Conservation (phyloP, 1,140 invertebrate genomes). For the Drosophila lacteicornis region DNA sequence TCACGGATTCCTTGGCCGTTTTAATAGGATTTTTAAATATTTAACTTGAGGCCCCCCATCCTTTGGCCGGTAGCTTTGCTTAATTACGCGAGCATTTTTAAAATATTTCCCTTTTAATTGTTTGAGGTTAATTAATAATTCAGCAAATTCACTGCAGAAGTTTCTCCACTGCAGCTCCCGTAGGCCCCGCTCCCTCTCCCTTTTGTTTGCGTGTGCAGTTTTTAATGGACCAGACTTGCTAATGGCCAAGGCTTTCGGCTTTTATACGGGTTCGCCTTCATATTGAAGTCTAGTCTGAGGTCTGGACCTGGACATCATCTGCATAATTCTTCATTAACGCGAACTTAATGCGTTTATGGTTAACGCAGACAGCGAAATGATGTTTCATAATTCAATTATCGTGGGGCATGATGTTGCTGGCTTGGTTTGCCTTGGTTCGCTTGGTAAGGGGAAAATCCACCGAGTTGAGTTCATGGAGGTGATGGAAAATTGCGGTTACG, state of each 20-base stretch:
- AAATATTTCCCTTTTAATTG: constrained; percentile 75
- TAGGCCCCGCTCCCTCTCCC: constrained; percentile 1
- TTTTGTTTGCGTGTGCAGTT: constrained; percentile 56
- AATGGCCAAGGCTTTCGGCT: constrained; percentile 68
- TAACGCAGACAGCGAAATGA: constrained; percentile 60
- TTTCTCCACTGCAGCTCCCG: constrained; percentile 36
- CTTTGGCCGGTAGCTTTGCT: constrained; percentile 10
- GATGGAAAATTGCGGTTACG: constrained; percentile 25
- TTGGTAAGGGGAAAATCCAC: neutral
- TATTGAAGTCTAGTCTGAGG: constrained; percentile 71
- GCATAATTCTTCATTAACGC: constrained; percentile 78
- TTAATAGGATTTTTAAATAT: constrained; percentile 64
- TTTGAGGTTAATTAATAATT: constrained; percentile 81
- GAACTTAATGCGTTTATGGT: constrained; percentile 74
- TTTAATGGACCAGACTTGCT: constrained; percentile 76
- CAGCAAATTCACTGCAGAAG: constrained; percentile 73
- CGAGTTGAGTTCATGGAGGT: constrained; percentile 14
- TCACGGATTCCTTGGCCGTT: constrained; percentile 36
- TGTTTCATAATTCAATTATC: constrained; percentile 80
- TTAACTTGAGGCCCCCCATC: constrained; percentile 29
- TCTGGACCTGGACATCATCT: constrained; percentile 42
- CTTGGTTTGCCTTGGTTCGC: constrained; percentile 9
- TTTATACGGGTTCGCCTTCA: constrained; percentile 12
- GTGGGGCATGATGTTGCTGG: constrained; percentile 26
- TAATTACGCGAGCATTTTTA: constrained; percentile 63